Base-by-base conservation (phyloP, 2,797 vertebrate species). In the Lepus townsendii region DNA sequence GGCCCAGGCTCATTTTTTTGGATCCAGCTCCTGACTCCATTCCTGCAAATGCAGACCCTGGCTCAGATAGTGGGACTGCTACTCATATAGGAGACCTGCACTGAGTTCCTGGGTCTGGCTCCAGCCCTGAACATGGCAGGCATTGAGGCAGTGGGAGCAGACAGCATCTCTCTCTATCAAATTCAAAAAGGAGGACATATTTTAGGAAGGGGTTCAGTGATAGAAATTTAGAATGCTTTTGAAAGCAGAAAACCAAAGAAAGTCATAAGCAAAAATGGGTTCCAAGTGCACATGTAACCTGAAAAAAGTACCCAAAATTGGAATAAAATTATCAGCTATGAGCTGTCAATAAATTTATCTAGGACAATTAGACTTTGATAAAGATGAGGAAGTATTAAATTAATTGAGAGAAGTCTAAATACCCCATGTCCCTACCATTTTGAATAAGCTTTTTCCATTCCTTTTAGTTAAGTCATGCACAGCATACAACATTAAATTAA, bases 331-430 rank as follows among this genome's bases (percentile, higher is more conserved):
- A 71, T 62, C 63, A 83, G 1, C 16, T 65, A 95, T 72, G 32
- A 35, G 66, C 4, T 12, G 32, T 66, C 62, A 95, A 38, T 83
- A 42, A 16, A 86, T 83, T 42, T 54, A 75, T 47, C 42, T 88
- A 90, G 84, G 32, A 68, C 3, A 82, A 77, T 20, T 24, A 9
- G n/a, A 84, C 7, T 77, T 54, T 82, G 32, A 71, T 83, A 57
- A 77, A 63, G 26, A 86, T 50, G 30, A 72, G 63, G n/a, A 89
- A 83, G 7, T 75, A 4, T 65, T n/a, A 27, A 19, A 87, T 72
- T 83, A 83, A 68, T 4, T 22, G 79, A 32, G 79, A 32, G 65
- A 83, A 50, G 10, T 87, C 94, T 82, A 91, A 96, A 88, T 20
- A 83, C 5, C 47, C 9, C 35, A 90, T 78, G 32, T 0, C 2